Conservation (phyloP, 2,113 vertebrate genomes). For the Neogobius melanostomus region DNA sequence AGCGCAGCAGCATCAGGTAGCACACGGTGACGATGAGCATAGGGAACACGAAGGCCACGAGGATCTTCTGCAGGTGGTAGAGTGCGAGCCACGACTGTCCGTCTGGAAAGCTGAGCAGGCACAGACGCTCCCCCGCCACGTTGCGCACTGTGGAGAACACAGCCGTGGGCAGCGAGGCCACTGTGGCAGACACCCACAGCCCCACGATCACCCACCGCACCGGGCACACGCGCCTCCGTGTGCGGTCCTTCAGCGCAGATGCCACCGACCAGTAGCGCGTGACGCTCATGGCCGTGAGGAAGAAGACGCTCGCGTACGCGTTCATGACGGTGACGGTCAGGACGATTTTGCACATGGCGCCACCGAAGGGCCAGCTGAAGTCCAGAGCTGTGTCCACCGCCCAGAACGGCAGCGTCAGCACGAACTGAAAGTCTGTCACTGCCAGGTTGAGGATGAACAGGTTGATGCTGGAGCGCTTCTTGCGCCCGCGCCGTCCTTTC, state of each 20-base stretch:
- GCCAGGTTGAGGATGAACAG: slow-evolving; percentile 90
- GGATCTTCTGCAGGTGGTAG: slow-evolving; percentile 88
- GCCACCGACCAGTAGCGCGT: slow-evolving; percentile 88
- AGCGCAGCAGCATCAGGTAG: slow-evolving; percentile 86
- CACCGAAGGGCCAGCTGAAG: slow-evolving; percentile 92
- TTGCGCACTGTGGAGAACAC: slow-evolving; percentile 83
- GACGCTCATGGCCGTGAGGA: slow-evolving; percentile 92
- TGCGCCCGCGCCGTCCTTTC: slow-evolving; percentile 81
- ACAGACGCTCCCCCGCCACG: slow-evolving; percentile 84
- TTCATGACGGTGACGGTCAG: slow-evolving; percentile 88
- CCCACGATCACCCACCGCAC: slow-evolving; percentile 80
- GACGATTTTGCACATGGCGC: slow-evolving; percentile 90
- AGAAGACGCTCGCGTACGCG: slow-evolving; percentile 94
- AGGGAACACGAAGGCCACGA: slow-evolving; percentile 86
- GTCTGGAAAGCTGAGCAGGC: slow-evolving; percentile 85
- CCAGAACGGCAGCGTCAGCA: slow-evolving; percentile 92
- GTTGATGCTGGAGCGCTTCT: slow-evolving; percentile 86
- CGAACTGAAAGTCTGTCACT: slow-evolving; percentile 91
- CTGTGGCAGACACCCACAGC: slow-evolving; percentile 83
- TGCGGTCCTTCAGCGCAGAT: slow-evolving; percentile 82
- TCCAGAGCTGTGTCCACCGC: slow-evolving; percentile 88
- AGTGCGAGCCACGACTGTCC: slow-evolving; percentile 85
- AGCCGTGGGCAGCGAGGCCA: slow-evolving; percentile 83
- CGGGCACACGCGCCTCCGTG: slow-evolving; percentile 68
- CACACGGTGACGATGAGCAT: slow-evolving; percentile 83